phyloP scores from a whole-genome alignment of 2,113 vertebrate genomes.

The Aramus guarauna region DNA sequence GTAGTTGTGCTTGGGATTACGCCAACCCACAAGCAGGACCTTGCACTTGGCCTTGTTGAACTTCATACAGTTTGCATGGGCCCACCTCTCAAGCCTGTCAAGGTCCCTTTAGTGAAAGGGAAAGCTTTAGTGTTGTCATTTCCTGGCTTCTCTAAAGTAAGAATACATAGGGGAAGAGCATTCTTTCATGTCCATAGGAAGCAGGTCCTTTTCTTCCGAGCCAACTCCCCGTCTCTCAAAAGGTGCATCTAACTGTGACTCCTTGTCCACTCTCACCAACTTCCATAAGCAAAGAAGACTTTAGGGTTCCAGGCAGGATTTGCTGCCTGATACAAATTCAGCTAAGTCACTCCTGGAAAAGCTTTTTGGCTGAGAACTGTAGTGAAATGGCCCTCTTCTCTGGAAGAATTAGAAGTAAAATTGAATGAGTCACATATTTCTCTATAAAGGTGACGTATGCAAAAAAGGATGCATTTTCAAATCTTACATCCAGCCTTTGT shows the following conservation, averaged over 20 bases:
- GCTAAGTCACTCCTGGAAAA: not conserved
- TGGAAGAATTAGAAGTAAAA: not conserved
- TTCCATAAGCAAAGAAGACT: not conserved
- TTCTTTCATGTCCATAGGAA: not conserved
- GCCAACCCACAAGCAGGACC: too few relatives aligned
- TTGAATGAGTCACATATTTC: not conserved
- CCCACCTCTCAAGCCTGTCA: too few relatives aligned
- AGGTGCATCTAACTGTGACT: accelerated
- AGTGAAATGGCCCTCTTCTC: not conserved
- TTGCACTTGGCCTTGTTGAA: too few relatives aligned
- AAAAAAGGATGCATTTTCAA: not conserved
- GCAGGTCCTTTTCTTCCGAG: not conserved
- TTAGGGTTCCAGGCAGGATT: not conserved
- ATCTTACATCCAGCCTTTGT: not conserved
- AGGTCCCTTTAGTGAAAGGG: too few relatives aligned
- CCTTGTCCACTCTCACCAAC: not conserved
- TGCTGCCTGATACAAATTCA: not conserved
- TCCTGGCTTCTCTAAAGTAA: not conserved
- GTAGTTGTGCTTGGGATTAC: too few relatives aligned
- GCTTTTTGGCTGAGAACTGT: not conserved
- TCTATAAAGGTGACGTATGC: not conserved
- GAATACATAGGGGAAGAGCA: not conserved
- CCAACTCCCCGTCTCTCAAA: not conserved
- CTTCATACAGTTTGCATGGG: too few relatives aligned
- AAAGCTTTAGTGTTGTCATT: not conserved